Evolutionary conservation across 2,888 invertebrate genomes (phyloP), one percentile per base, ranked within the genome.

Genomic region (Pammene fasciana): DNA sequence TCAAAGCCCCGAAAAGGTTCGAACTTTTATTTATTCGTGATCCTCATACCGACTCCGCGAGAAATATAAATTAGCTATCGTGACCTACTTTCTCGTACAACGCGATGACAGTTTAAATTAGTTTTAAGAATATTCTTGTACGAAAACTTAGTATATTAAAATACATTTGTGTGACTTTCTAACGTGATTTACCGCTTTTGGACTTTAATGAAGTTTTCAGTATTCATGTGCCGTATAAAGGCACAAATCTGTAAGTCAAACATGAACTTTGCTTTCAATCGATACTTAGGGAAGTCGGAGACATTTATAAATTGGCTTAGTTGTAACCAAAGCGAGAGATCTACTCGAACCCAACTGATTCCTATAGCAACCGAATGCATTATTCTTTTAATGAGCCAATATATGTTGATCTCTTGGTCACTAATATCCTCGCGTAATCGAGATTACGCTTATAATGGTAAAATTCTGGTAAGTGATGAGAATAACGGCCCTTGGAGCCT

Each of bases 291-390:
- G 76, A 81, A 83, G 75, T 79, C 77, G 76, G 77, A 78, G 81
- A 85, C 82, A 79, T 83, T 84, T 81, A 86, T 86, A 87, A 86
- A 86, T 84, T 82, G 79, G 84, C 85, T 84, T 82, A 86, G 82
- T 70, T 82, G 82, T 83, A 82, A 82, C 79, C 76, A 75, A 78
- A 79, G 77, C 75, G 80, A 74, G 75, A 78, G 75, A 71, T 67
- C 71, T 72, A 76, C 77, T 74, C 72, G 75, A 56, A 76, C 81
- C 82, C 81, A 76, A 82, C 26, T 26, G 18, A n/a, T 36, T 26
- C 7, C 34, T n/a, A 54, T 54, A 54, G 34, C 13, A n/a, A n/a
- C 13, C 13, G 13, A 16, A 54, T 26, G 34, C 34, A n/a, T 8
- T 3, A 1, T n/a, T 34, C n/a, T 9, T 54, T n/a, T 8, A 34